phyloP scores from a whole-genome alignment of 2,888 invertebrate species.

The Fragum whitleyi region DNA sequence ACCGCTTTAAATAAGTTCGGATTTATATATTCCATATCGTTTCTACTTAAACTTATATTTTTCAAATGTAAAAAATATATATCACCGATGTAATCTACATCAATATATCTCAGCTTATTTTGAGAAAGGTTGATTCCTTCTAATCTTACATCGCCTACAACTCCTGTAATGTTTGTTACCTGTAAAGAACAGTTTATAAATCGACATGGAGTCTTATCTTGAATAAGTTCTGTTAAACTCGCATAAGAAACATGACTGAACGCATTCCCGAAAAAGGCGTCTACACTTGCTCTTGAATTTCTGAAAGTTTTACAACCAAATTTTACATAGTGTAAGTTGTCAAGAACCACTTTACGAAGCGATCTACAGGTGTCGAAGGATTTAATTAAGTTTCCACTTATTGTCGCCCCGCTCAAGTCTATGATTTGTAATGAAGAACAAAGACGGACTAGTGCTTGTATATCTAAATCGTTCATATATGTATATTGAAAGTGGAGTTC shows the following conservation, averaged over 20 bases:
- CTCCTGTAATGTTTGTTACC: no score
- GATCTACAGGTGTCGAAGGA: not conserved
- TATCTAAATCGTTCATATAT: not conserved
- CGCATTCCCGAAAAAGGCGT: no score
- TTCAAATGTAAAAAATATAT: not conserved
- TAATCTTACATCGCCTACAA: no score
- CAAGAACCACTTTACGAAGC: not conserved
- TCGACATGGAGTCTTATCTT: not conserved
- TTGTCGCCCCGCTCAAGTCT: not conserved
- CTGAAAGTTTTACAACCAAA: no score
- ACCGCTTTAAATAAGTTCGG: not conserved
- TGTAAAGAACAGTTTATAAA: not conserved
- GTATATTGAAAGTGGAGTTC: not conserved
- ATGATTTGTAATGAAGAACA: not conserved
- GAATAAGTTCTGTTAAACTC: not conserved
- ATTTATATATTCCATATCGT: conserved; percentile 5
- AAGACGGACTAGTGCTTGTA: not conserved
- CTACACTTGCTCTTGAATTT: no score
- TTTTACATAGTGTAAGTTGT: no score
- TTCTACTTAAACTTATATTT: not conserved
- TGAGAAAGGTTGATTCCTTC: not conserved
- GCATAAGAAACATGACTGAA: no score
- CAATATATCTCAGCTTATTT: not conserved
- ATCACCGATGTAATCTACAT: not conserved
- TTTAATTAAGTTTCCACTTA: not conserved